Conservation (phyloP, 2,113 vertebrate species). For the Planiliza haematocheilus region DNA sequence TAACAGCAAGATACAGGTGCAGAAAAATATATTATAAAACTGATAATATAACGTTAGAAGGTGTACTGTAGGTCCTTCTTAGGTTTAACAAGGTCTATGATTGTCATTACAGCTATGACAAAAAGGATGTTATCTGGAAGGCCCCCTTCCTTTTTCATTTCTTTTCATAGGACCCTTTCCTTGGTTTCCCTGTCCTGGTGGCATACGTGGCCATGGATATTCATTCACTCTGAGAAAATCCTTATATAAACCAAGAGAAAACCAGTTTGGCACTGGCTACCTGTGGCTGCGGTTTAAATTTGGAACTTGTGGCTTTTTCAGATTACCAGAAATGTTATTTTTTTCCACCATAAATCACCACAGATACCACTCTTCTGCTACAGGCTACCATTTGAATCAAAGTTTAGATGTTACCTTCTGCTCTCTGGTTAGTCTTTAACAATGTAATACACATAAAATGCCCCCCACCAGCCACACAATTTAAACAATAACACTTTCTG, state of each 20-base stretch:
- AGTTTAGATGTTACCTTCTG: not conserved
- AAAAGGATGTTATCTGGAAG: too few relatives aligned
- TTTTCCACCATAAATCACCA: constrained; percentile 29
- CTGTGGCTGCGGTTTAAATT: constrained; percentile 37
- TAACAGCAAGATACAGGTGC: not conserved
- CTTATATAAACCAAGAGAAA: too few relatives aligned
- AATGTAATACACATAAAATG: not conserved
- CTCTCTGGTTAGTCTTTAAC: constrained; percentile 2
- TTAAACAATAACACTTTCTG: too few relatives aligned
- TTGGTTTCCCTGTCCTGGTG: too few relatives aligned
- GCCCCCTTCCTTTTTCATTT: too few relatives aligned
- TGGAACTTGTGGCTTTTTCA: constrained; percentile 32
- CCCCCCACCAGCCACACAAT: not conserved
- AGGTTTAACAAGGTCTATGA: too few relatives aligned
- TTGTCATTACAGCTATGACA: too few relatives aligned
- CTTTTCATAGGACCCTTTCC: too few relatives aligned
- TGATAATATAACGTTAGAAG: not conserved
- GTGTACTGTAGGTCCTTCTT: too few relatives aligned
- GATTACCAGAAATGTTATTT: constrained; percentile 22
- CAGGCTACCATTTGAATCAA: not conserved
- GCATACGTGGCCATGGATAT: too few relatives aligned
- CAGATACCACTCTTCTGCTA: constrained; percentile 7
- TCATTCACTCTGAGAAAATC: too few relatives aligned
- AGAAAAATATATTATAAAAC: not conserved
- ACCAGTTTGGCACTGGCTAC: constrained; percentile 33